Conservation (phyloP, 2,113 vertebrate genomes). For the Excalfactoria chinensis region DNA sequence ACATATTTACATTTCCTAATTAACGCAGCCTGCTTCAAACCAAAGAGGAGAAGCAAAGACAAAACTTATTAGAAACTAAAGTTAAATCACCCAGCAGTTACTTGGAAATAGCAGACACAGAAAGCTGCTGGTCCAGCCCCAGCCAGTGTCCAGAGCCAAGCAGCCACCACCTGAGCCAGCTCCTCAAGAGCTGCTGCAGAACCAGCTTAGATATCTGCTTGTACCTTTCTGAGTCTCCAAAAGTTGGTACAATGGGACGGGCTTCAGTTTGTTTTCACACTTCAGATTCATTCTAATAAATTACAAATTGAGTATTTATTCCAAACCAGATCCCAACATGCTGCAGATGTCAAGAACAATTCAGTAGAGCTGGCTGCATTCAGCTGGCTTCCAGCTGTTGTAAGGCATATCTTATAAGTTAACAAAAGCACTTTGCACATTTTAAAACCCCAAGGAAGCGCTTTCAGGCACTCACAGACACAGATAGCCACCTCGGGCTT, state of each 20-base stretch:
- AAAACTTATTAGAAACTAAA: neutral
- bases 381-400: conserved; percentile 11
- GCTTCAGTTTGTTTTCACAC: neutral
- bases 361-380: neutral
- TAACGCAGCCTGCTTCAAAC: neutral
- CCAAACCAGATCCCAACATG: conserved; percentile 7
- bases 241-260: neutral
- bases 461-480: neutral
- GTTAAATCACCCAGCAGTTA: neutral
- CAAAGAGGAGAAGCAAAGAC: neutral
- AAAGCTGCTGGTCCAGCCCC: neutral
- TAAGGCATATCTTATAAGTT: neutral
- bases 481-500: neutral
- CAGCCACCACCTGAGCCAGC: neutral
- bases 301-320: neutral
- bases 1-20: conserved; percentile 33
- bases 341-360: neutral
- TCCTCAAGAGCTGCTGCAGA: neutral
- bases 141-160: neutral
- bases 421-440: neutral
- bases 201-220: neutral
- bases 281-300: neutral
- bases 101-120: neutral
- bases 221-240: neutral
- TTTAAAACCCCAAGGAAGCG: neutral